Percentiles rank a stretch among this genome's conserved stretches.
These are phyloP conservation scores for Gymnothorax reevesii DNA, from an alignment of 2,797 vertebrate species.

Conservation along the genomic window DNA sequence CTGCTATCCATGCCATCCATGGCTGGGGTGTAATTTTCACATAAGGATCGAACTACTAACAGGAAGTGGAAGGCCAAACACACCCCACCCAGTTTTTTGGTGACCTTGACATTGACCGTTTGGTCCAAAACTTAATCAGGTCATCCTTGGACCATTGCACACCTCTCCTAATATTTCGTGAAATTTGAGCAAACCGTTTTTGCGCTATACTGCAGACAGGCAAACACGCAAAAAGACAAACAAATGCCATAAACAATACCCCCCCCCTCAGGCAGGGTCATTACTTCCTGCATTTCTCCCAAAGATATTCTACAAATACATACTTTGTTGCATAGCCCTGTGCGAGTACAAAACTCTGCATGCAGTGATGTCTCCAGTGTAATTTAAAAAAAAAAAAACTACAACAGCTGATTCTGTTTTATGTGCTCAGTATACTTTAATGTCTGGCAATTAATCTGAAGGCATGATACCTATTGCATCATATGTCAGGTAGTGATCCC, in stretches of 20 bases:
- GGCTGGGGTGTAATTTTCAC: neutral
- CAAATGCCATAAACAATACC: no score
- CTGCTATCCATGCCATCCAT: neutral
- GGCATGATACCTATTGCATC: neutral
- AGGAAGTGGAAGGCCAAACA: no score
- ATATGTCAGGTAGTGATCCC: neutral
- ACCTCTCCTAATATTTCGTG: no score
- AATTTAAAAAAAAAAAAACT: neutral
- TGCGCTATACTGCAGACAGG: no score
- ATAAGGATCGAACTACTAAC: neutral
- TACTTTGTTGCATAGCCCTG: neutral
- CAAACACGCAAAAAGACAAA: no score
- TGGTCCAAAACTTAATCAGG: no score
- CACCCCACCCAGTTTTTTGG: no score
- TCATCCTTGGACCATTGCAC: no score
- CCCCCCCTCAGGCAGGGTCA: neutral
- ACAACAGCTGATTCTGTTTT: neutral
- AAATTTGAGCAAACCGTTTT: no score
- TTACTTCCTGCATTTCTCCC: neutral
- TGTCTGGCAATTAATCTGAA: neutral
- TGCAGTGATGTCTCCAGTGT: neutral
- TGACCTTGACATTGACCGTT: no score
- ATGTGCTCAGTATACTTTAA: neutral
- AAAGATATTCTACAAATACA: neutral
- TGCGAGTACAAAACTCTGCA: neutral